Conservation (phyloP, 2,113 vertebrate species). For the Uria aalge region DNA sequence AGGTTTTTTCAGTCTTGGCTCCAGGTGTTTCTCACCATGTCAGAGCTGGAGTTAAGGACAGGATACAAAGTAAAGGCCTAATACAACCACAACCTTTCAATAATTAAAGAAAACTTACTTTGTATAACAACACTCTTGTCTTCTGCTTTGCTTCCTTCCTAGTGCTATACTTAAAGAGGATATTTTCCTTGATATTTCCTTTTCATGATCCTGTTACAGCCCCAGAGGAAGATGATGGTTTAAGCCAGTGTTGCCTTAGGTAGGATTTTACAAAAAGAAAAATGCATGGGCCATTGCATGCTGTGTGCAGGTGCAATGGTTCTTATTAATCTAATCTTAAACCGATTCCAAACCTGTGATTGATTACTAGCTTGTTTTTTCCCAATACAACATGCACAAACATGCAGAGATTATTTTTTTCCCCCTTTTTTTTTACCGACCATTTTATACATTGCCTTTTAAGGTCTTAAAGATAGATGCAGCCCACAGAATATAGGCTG, state of each 20-base stretch:
- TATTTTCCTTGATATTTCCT: not conserved
- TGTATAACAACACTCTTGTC: not conserved
- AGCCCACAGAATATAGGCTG: not conserved
- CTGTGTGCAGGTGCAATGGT: not conserved
- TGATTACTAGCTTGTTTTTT: not conserved
- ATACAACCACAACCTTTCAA: not conserved
- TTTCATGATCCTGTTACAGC: not conserved
- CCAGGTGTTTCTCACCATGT: not conserved
- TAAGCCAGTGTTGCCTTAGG: not conserved
- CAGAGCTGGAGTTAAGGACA: not conserved
- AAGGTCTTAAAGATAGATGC: conserved; percentile 18
- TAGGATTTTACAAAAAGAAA: not conserved
- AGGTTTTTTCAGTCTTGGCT: not conserved
- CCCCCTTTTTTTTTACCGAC: not conserved
- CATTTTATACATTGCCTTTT: conserved; percentile 23
- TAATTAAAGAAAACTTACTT: not conserved
- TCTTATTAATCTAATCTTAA: not conserved
- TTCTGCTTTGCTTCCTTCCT: not conserved
- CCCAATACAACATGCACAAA: not conserved
- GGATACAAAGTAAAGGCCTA: not conserved
- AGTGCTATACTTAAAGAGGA: not conserved
- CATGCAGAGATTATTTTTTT: not conserved
- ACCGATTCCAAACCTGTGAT: not conserved
- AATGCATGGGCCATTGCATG: not conserved
- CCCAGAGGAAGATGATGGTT: not conserved